A percentile compares a stretch with the other conserved stretches of the same genome.
These are phyloP conservation scores for Sphenodon punctatus DNA, from an alignment of 2,797 vertebrate genomes.

Conservation along the genomic window DNA sequence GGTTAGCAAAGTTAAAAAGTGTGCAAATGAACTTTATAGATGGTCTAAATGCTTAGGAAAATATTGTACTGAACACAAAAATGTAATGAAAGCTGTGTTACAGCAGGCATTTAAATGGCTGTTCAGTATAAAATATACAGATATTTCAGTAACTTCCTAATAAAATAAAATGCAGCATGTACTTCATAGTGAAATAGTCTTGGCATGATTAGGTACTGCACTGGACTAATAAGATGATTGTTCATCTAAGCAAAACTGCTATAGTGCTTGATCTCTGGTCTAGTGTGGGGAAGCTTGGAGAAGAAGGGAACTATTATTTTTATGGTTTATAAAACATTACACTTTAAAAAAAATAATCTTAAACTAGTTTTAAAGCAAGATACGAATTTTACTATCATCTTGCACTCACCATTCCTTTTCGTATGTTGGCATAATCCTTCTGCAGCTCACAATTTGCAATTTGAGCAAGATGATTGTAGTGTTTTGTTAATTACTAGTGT, in stretches of 20 bases:
- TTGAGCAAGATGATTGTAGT: not conserved
- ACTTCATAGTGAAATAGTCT: not conserved
- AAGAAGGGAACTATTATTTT: too few relatives aligned
- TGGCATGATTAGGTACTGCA: not conserved
- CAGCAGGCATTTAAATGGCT: not conserved
- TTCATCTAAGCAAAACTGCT: not conserved
- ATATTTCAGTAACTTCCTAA: not conserved
- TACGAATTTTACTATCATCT: not conserved
- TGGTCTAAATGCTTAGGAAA: not conserved
- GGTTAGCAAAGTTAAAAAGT: too few relatives aligned
- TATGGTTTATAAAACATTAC: too few relatives aligned
- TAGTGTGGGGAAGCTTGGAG: too few relatives aligned
- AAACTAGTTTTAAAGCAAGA: too few relatives aligned
- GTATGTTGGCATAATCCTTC: not conserved
- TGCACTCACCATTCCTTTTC: not conserved
- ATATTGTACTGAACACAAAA: too few relatives aligned
- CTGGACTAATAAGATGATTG: not conserved
- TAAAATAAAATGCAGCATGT: not conserved
- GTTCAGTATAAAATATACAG: not conserved
- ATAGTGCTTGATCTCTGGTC: too few relatives aligned
- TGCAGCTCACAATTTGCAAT: not conserved
- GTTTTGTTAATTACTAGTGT: not conserved
- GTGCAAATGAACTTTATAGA: not conserved
- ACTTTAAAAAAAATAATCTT: too few relatives aligned
- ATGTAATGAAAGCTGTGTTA: not conserved